Evolutionary conservation across 2,113 vertebrate species (phyloP).

Genomic region (Noctilio leporinus): DNA sequence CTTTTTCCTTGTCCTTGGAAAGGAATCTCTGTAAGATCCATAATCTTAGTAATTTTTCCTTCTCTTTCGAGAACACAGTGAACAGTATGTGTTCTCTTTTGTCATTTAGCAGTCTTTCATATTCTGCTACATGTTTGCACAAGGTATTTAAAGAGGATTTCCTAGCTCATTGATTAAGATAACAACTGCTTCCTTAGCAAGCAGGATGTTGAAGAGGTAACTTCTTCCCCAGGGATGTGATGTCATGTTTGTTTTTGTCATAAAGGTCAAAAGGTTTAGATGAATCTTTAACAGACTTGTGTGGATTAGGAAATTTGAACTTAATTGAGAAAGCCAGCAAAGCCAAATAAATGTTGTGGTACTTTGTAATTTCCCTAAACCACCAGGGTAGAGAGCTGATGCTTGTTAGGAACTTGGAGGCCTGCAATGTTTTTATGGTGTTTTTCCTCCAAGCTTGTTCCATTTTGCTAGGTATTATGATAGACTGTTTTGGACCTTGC

Average conservation of each 20-base stretch:
- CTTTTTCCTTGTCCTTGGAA: not conserved
- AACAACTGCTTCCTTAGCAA: constrained; percentile 42
- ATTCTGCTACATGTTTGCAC: constrained; percentile 3
- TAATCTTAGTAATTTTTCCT: not conserved
- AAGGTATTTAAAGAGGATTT: constrained; percentile 47
- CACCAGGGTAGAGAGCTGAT: not conserved
- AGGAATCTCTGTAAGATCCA: not conserved
- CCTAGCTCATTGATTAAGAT: constrained; percentile 47
- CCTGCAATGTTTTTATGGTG: not conserved
- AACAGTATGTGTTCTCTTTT: not conserved
- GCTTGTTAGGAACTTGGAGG: not conserved
- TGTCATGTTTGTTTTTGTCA: not conserved
- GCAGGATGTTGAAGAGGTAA: constrained; percentile 18
- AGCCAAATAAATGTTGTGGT: not conserved
- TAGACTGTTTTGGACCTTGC: not conserved
- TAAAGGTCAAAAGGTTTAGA: constrained; percentile 31
- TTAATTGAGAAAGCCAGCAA: constrained; percentile 9
- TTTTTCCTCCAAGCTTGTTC: constrained; percentile 7
- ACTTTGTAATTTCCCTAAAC: not conserved
- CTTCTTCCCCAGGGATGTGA: not conserved
- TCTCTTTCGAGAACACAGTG: not conserved
- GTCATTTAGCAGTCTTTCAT: not conserved
- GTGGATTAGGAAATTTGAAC: constrained; percentile 14
- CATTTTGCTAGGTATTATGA: constrained; percentile 14
- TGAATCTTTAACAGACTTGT: not conserved